phyloP scores from a whole-genome alignment of 1,140 invertebrate genomes.

The Cardiocondyla obscurior region DNA sequence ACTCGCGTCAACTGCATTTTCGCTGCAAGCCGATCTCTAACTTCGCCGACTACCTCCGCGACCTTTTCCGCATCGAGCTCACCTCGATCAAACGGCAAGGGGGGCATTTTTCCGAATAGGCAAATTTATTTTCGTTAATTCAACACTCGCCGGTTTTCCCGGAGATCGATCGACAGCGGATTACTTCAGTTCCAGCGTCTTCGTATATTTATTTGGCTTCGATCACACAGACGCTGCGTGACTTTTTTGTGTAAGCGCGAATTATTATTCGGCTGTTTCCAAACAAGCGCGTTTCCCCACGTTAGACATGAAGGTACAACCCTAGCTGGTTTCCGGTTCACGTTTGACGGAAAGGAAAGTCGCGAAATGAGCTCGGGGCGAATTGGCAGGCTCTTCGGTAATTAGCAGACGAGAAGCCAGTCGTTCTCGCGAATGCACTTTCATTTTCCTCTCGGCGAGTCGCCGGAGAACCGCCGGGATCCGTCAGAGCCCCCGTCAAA shows the following conservation, averaged over 20 bases:
- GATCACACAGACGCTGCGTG: background rate
- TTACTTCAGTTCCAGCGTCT: too few species aligned
- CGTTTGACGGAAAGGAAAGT: constrained; percentile 15
- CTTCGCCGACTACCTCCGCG: too few species aligned
- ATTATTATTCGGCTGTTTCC: constrained; percentile 27
- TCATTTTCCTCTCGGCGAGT: constrained; percentile 48
- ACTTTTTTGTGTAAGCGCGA: background rate
- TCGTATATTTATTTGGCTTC: background rate
- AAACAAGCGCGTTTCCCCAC: background rate
- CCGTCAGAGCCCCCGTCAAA: constrained; percentile 50
- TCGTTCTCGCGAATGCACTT: constrained; percentile 28
- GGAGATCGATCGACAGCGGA: background rate
- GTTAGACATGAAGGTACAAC: background rate
- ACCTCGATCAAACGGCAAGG: background rate
- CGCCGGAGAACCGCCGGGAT: background rate
- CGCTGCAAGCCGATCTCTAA: too few species aligned
- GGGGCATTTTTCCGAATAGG: too few species aligned
- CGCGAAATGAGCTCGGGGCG: constrained; percentile 6
- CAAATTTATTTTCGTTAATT: too few species aligned
- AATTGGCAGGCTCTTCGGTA: constrained; percentile 7
- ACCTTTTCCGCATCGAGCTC: too few species aligned
- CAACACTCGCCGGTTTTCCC: background rate
- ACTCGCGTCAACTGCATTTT: too few species aligned
- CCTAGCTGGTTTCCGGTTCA: background rate
- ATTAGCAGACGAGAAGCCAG: constrained; percentile 15